Base-by-base conservation (phyloP, 2,113 vertebrate species). In the Hipposideros armiger region DNA sequence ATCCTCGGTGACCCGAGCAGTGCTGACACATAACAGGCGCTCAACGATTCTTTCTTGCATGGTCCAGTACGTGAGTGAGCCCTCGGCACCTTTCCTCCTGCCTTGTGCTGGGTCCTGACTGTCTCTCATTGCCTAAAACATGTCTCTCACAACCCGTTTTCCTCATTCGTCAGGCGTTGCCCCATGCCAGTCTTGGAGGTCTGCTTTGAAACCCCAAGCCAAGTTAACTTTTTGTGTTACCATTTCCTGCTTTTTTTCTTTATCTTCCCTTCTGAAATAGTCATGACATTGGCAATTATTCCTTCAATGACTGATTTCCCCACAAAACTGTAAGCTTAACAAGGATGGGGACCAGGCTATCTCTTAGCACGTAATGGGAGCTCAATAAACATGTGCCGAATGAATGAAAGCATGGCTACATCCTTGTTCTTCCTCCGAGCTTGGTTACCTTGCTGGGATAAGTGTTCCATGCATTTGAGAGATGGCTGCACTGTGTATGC, bases 401-500 rank as follows among this genome's bases (percentile, higher is more conserved):
- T 22, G n/a, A 60, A 89, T 5, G 5, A 45, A 8, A 72, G 6
- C 47, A 13, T 4, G 8, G 72, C 28, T 13, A n/a, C 7, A 8
- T 4, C 10, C 22, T 4, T 11, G 5, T 32, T 60, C 69, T 89
- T 3, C 40, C 8, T 54, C 22, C 32, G 9, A 7, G n/a, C 1
- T 24, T 11, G 0, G 11, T 10, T 7, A 42, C 19, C 5, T 69
- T 19, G 5, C 1, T 11, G 11, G 40, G 22, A 56, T 45, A 17
- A 17, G 40, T 1, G 0, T 22, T 28, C 6, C 6, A 20, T 3
- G 30, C 0, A 0, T 42, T 26, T 69, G 32, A 88, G 26, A 45
- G 15, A 11, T 0, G 11, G 42, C 62, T 22, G 9, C 28, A 26
- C 36, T 64, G 13, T 11, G 17, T 14, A 10, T 52, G 19, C 58